phyloP scores from a whole-genome alignment of 2,113 vertebrate genomes.

The Anas platyrhynchos region DNA sequence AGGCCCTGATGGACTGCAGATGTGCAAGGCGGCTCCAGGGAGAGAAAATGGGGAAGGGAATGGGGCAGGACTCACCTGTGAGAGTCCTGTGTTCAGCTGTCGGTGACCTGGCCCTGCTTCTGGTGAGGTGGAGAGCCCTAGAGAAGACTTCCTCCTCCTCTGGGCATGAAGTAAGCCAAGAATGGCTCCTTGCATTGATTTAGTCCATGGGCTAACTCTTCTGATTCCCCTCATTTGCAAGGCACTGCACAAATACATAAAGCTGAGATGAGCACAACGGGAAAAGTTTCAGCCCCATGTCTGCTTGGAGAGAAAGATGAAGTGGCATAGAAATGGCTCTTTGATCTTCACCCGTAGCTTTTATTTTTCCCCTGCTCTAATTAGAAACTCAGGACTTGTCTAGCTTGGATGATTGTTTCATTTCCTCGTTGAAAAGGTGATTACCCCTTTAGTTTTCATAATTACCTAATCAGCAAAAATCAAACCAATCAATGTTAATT shows the following conservation, averaged over 20 bases:
- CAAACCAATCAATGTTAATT: constrained; percentile 69
- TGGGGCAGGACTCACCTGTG: fast-evolving
- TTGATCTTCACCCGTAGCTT: constrained; percentile 1
- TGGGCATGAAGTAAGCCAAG: not conserved
- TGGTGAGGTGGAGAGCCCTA: not conserved
- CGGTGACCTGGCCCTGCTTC: not conserved
- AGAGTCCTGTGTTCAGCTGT: not conserved
- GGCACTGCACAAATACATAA: not conserved
- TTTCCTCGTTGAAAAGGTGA: constrained; percentile 61
- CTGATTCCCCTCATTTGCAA: not conserved
- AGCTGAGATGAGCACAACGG: not conserved
- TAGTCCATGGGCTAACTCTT: not conserved
- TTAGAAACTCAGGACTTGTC: constrained; percentile 60
- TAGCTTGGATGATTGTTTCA: constrained; percentile 54
- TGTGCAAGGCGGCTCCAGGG: not conserved
- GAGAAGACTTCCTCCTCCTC: not conserved
- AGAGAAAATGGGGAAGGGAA: not conserved
- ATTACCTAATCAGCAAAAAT: constrained; percentile 74
- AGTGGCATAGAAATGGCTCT: not conserved
- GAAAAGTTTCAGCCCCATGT: not conserved
- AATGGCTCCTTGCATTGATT: not conserved
- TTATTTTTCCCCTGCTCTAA: not conserved
- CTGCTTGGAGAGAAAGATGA: not conserved
- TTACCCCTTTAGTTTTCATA: constrained; percentile 67
- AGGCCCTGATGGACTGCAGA: not conserved